Percentiles rank a stretch among this genome's conserved stretches.
Conservation (phyloP, 2,888 invertebrate species). For the Oligia fasciuncula region DNA sequence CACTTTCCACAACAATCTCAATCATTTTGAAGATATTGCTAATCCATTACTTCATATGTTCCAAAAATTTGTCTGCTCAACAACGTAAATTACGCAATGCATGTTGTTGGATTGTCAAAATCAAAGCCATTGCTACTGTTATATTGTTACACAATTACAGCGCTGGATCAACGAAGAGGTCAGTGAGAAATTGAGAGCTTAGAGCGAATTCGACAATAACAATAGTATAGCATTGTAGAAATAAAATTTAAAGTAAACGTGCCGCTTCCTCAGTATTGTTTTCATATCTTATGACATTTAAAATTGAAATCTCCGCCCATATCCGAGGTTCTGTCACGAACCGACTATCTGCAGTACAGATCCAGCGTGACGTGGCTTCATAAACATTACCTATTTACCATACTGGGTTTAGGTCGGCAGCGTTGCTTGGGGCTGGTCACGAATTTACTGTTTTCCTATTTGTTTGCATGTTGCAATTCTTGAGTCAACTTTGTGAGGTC, state of each 20-base stretch:
- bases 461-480: constrained; percentile 41
- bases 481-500: not conserved
- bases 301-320: constrained; percentile 35
- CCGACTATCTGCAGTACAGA: constrained; percentile 9
- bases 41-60: not conserved
- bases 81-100: not conserved
- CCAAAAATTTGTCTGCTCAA: not conserved
- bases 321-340: constrained; percentile 49
- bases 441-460: constrained; percentile 32
- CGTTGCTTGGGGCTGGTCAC: constrained; percentile 49
- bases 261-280: not conserved
- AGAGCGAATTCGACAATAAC: not conserved
- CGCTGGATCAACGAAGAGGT: not conserved
- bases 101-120: not conserved
- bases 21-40: not conserved
- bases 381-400: constrained; percentile 52
- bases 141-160: not conserved
- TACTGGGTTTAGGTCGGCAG: constrained; percentile 25
- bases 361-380: constrained; percentile 24
- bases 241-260: not conserved
- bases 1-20: no score
- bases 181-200: not conserved
- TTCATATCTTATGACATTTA: constrained; percentile 2
- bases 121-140: not conserved
- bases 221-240: not conserved